phyloP scores from a whole-genome alignment of 2,888 invertebrate genomes.

The Germaria angustata region DNA sequence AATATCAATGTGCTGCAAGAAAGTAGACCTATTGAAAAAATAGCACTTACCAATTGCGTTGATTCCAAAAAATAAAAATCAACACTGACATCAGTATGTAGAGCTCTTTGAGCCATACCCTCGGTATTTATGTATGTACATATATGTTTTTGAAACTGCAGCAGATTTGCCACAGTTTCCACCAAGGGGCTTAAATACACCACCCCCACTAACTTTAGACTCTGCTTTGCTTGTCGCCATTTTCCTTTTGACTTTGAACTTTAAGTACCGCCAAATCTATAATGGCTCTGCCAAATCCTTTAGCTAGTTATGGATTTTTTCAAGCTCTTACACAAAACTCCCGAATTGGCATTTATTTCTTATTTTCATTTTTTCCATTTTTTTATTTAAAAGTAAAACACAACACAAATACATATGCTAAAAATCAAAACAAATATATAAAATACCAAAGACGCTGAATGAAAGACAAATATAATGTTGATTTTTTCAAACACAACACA shows the following conservation, averaged over 20 bases:
- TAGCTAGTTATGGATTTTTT: not conserved
- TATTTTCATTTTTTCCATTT: too few species aligned
- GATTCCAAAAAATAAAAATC: not conserved
- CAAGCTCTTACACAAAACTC: conserved; percentile 7
- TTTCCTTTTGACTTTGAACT: not conserved
- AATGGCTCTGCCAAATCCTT: not conserved
- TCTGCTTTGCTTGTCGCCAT: not conserved
- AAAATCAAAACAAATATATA: too few species aligned
- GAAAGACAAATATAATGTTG: too few species aligned
- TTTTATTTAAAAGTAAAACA: too few species aligned
- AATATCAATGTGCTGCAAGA: too few species aligned
- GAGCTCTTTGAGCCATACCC: not conserved
- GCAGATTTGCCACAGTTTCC: too few species aligned
- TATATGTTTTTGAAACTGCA: too few species aligned
- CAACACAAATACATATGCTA: too few species aligned
- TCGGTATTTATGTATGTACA: not conserved
- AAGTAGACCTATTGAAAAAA: not conserved
- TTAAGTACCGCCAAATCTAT: not conserved
- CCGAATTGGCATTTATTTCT: too few species aligned
- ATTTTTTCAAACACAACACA: too few species aligned
- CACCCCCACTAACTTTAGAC: not conserved
- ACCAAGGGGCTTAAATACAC: not conserved
- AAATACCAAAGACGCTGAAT: too few species aligned
- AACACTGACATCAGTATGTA: not conserved
- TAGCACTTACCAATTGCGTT: not conserved